Base-by-base conservation (phyloP, 2,113 vertebrate species). In the Rhinopomastus cyanomelas region DNA sequence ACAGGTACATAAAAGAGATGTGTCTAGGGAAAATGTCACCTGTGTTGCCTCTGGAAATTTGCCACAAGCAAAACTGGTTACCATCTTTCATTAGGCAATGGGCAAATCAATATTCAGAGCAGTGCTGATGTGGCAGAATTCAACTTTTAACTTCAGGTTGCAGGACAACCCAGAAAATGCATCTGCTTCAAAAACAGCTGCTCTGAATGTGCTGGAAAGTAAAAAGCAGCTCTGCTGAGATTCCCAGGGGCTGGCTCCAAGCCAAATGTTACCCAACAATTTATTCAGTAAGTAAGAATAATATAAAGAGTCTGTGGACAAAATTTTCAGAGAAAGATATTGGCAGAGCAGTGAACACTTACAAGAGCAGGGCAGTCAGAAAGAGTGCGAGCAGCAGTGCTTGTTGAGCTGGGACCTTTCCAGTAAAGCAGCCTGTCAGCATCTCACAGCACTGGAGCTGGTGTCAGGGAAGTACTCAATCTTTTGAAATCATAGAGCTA, bases 1-100 rank as follows among this genome's bases (percentile, higher is more conserved):
- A 30, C 55, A 67, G n/a, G 18, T 51, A 18, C 0, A 0, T 37
- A 49, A 17, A 72, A 17, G 48, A 79, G 32, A 18, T 3, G 10
- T 64, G 56, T 52, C 26, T 52, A 62, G 20, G 34, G 26, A 48
- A 62, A 23, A 25, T n/a, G 30, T 66, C 22, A 34, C 11, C 29
- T n/a, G 14, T 16, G 23, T n/a, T n/a, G 16, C 25, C 60, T 52
- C n/a, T 67, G 52, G 73, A 85, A 69, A 57, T 10, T 3, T 2
- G 12, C 25, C 16, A 12, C 15, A 32, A n/a, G 16, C n/a, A 61
- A 46, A 52, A 19, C 30, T 36, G 36, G 13, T 72, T 89, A 72
- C 25, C 15, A 1, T 49, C 39, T 84, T 37, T 55, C 42, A 15
- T 12, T 39, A 64, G 36, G 56, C 48, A 71, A 30, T 4, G 6